These are phyloP conservation scores for Montipora cactus DNA, from an alignment of 64 coral and sea anemone genomes.

Conservation along the genomic window DNA sequence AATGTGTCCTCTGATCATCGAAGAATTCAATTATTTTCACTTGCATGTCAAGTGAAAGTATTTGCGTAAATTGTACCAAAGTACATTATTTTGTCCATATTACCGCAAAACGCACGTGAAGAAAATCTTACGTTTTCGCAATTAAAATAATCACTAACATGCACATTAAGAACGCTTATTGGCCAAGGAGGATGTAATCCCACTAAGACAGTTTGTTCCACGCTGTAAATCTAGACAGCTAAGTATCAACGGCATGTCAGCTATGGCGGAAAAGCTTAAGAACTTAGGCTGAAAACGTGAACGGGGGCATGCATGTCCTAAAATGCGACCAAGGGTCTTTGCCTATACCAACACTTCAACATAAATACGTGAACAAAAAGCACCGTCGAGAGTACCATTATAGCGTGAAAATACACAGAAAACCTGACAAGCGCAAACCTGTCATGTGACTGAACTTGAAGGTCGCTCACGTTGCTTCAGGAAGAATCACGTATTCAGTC, in stretches of 20 bases:
- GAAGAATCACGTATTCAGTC: conserved; percentile 17
- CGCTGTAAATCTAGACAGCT: conserved; percentile 1
- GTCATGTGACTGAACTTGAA: conserved; percentile 28
- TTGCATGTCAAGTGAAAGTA: neutral
- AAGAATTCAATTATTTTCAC: too few species aligned
- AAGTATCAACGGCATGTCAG: conserved; percentile 24
- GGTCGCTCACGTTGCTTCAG: conserved; percentile 20
- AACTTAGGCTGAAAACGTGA: neutral
- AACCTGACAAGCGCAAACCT: neutral
- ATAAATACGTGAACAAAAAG: neutral
- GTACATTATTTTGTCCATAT: neutral
- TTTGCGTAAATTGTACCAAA: neutral
- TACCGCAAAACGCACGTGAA: conserved; percentile 15
- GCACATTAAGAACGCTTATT: neutral
- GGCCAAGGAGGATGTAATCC: conserved; percentile 24
- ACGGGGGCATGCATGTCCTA: conserved; percentile 22
- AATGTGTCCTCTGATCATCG: too few species aligned
- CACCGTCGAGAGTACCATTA: neutral
- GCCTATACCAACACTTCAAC: neutral
- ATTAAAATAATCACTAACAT: neutral
- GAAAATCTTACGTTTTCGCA: neutral
- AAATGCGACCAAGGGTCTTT: neutral
- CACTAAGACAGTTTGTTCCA: conserved; percentile 26
- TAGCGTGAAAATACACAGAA: neutral
- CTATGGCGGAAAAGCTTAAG: conserved; percentile 13